These are phyloP conservation scores for Probaryconus sp. DNA, from an alignment of 1,140 invertebrate genomes.

Conservation along the genomic window DNA sequence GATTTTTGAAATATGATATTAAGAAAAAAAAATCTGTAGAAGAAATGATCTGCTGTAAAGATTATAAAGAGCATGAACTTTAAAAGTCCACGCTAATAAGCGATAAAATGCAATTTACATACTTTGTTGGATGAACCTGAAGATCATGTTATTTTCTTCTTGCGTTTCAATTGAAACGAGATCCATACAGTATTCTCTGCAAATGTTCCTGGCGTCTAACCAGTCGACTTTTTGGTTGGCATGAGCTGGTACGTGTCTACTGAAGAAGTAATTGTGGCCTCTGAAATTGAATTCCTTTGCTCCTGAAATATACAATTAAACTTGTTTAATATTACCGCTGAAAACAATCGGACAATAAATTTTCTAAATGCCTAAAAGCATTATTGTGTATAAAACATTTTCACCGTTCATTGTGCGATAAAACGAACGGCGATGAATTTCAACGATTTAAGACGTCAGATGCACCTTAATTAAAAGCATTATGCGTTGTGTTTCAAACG, in stretches of 20 bases:
- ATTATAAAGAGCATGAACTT: no score
- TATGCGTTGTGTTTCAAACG: conserved; percentile 1
- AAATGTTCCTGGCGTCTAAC: conserved; percentile 93
- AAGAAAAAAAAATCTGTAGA: no score
- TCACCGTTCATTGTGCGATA: no score
- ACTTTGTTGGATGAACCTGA: conserved; percentile 91
- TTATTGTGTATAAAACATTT: no score
- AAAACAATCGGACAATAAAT: no score
- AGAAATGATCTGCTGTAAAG: no score
- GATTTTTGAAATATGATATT: no score
- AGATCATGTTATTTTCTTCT: conserved; percentile 93
- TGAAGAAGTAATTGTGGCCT: conserved; percentile 94
- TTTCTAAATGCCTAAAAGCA: no score
- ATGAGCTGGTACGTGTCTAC: conserved; percentile 87
- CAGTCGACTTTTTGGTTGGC: conserved; percentile 90
- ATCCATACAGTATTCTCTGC: conserved; percentile 95
- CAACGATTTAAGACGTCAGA: background rate
- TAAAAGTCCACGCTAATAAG: no score
- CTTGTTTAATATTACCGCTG: no score
- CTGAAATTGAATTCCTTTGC: conserved; percentile 93
- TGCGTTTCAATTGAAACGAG: conserved; percentile 91
- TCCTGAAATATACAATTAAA: conserved; percentile 81
- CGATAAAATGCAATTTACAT: conserved; percentile 70
- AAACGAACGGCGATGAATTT: no score
- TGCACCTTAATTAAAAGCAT: background rate